A percentile compares a stretch with the other conserved stretches of the same genome.
These are phyloP conservation scores for Paguma larvata DNA, from an alignment of 2,797 vertebrate genomes.

Conservation along the genomic window DNA sequence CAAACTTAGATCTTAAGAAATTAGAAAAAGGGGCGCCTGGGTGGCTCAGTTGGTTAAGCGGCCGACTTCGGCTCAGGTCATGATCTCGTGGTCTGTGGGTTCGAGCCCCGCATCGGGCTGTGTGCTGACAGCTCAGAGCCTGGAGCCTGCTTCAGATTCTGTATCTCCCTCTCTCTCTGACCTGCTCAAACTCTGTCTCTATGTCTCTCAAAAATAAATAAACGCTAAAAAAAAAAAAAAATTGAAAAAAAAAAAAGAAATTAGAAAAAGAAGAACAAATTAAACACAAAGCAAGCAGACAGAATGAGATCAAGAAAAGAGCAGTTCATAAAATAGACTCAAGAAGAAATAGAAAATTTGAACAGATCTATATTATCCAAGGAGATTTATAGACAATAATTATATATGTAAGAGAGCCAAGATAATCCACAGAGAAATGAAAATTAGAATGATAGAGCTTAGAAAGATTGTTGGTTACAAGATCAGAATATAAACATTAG, in stretches of 20 bases:
- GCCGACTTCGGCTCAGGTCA: too few species aligned
- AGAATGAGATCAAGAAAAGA: not conserved
- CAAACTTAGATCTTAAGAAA: constrained; percentile 12
- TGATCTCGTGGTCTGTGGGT: too few species aligned
- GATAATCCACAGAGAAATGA: constrained; percentile 5
- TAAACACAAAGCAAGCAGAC: not conserved
- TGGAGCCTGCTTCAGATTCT: too few species aligned
- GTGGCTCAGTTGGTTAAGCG: too few species aligned
- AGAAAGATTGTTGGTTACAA: not conserved
- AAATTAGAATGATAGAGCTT: not conserved
- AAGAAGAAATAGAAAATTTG: not conserved
- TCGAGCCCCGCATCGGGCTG: too few species aligned
- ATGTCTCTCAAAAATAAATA: too few species aligned
- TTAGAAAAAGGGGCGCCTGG: not conserved
- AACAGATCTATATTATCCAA: not conserved
- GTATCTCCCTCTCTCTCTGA: too few species aligned
- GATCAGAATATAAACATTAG: constrained; percentile 10
- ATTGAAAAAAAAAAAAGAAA: too few species aligned
- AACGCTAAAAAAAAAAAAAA: too few species aligned
- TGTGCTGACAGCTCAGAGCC: too few species aligned
- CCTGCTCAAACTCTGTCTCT: too few species aligned
- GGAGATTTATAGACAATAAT: not conserved
- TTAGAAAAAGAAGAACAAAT: not conserved
- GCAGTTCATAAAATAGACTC: not conserved
- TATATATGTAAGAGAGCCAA: not conserved